A percentile compares a stretch with the other conserved stretches of the same genome.
Conservation (phyloP, 2,113 vertebrate genomes). For the Dromaius novaehollandiae region DNA sequence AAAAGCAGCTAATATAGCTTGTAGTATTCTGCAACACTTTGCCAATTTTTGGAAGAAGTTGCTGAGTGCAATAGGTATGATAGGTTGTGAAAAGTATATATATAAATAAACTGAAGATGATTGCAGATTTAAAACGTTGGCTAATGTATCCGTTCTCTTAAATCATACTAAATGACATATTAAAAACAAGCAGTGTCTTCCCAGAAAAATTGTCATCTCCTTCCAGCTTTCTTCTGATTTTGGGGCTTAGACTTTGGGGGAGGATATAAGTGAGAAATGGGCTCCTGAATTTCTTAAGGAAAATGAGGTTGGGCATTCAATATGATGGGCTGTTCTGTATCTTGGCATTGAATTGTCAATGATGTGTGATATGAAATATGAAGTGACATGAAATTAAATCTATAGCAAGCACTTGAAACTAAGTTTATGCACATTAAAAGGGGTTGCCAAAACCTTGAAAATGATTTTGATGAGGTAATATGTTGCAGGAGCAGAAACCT, state of each 20-base stretch:
- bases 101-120: background rate
- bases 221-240: background rate
- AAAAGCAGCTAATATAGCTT: background rate
- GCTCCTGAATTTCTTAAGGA: background rate
- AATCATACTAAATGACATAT: background rate
- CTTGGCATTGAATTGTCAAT: background rate
- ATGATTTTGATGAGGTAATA: background rate
- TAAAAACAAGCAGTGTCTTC: background rate
- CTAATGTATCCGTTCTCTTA: background rate
- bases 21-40: background rate
- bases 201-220: background rate
- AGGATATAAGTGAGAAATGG: background rate
- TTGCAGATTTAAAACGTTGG: background rate
- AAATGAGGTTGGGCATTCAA: background rate
- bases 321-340: background rate
- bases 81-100: background rate
- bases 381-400: background rate
- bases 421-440: background rate
- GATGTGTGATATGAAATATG: too few species aligned
- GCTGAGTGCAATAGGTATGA: background rate
- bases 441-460: background rate
- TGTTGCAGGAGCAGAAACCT: background rate
- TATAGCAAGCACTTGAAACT: background rate
- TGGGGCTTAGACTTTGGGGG: background rate
- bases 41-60: background rate